Evolutionary conservation across 2,113 vertebrate species (phyloP).

Genomic region (Hydrolagus affinis): DNA sequence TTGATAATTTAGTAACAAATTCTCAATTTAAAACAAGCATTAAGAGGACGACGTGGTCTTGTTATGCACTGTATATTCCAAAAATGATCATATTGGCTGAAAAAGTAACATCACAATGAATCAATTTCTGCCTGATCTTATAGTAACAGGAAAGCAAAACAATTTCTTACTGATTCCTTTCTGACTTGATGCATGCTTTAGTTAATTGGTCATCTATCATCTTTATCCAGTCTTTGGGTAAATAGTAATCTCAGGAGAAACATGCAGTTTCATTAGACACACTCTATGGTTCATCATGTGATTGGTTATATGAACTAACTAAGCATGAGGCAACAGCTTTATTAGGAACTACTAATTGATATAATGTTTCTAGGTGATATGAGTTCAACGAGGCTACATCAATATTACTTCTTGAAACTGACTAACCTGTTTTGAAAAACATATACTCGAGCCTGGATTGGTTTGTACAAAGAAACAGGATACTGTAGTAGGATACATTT

Average conservation of each 20-base stretch:
- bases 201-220: conserved; percentile 29
- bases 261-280: not conserved
- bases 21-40: conserved; percentile 57
- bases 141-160: not conserved
- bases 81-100: not conserved
- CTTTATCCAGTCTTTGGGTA: conserved; percentile 4
- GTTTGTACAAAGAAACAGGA: not conserved
- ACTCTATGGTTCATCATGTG: not conserved
- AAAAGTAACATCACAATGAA: not conserved
- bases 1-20: conserved; percentile 41
- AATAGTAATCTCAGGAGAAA: conserved; percentile 6
- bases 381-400: conserved; percentile 2
- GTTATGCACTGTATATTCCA: not conserved
- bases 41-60: conserved; percentile 40
- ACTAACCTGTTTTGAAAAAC: not conserved
- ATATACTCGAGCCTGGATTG: not conserved
- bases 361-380: not conserved
- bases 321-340: conserved; percentile 29
- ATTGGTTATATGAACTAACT: conserved; percentile 26
- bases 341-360: conserved; percentile 22
- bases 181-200: conserved; percentile 9
- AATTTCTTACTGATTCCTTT: not conserved
- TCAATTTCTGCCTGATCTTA: not conserved
- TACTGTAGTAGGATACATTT: not conserved
- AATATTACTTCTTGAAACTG: conserved; percentile 1